A percentile compares a stretch with the other conserved stretches of the same genome.
These are phyloP conservation scores for Apteryx mantelli DNA, from an alignment of 2,113 vertebrate genomes.

Conservation along the genomic window DNA sequence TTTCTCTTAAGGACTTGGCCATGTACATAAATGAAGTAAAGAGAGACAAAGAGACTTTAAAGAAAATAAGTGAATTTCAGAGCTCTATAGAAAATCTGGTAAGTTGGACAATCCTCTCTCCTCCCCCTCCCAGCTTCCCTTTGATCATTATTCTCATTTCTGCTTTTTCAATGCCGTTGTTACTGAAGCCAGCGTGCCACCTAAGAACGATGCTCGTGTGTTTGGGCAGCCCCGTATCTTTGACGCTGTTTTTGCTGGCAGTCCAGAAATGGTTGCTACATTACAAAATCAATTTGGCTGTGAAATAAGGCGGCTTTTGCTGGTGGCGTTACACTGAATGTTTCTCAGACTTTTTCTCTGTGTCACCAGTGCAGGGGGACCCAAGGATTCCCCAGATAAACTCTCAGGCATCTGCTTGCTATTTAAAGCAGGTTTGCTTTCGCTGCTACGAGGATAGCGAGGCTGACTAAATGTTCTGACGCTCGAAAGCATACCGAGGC, in stretches of 20 bases:
- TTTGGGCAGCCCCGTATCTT: not conserved
- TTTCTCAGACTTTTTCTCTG: not conserved
- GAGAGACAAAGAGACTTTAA: constrained; percentile 96
- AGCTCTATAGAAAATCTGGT: constrained; percentile 97
- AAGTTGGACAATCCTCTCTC: constrained; percentile 51
- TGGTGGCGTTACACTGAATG: not conserved
- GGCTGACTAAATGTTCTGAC: not conserved
- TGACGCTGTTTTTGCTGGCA: not conserved
- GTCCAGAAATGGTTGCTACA: not conserved
- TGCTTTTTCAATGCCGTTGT: not conserved
- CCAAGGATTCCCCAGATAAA: not conserved
- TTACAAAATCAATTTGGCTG: not conserved
- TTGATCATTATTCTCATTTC: not conserved
- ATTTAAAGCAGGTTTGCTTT: not conserved
- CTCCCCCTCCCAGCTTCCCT: not conserved
- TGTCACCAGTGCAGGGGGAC: too few relatives aligned
- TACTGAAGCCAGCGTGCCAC: not conserved
- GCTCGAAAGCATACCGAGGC: too few relatives aligned
- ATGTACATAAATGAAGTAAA: constrained; percentile 99
- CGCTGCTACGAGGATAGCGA: not conserved
- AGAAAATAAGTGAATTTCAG: constrained; percentile 98
- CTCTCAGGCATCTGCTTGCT: not conserved
- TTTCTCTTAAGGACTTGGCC: constrained; percentile 87
- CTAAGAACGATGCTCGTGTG: fast-evolving
- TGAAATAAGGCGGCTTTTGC: not conserved